phyloP scores from a whole-genome alignment of 2,113 vertebrate genomes.

The Ageneiosus marmoratus region DNA sequence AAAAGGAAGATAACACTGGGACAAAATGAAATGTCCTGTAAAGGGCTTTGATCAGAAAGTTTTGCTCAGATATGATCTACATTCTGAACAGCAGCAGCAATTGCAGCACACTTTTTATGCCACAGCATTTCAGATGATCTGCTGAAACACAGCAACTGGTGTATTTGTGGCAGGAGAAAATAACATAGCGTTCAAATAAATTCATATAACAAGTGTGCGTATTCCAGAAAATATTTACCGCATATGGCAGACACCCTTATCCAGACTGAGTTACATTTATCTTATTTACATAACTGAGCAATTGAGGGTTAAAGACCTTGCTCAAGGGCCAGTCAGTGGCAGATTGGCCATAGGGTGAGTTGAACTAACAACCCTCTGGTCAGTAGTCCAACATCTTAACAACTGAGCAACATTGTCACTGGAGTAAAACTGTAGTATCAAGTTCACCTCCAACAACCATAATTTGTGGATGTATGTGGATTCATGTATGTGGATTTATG shows the following conservation, averaged over 20 bases:
- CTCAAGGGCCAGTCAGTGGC: too few relatives aligned
- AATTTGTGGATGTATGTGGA: neutral
- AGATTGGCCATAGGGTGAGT: too few relatives aligned
- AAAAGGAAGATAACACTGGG: constrained; percentile 13
- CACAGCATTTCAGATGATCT: neutral
- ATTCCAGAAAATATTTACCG: neutral
- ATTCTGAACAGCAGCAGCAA: constrained; percentile 5
- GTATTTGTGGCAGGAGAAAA: neutral
- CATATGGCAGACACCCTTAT: too few relatives aligned
- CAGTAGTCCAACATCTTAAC: too few relatives aligned
- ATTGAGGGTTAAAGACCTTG: too few relatives aligned
- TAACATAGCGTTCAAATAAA: neutral
- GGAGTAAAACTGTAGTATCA: too few relatives aligned
- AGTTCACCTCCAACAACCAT: neutral
- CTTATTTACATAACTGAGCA: too few relatives aligned
- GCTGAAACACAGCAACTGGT: neutral
- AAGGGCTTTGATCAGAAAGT: constrained; percentile 21
- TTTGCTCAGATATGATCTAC: constrained; percentile 15
- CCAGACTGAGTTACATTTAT: too few relatives aligned
- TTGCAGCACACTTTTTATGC: neutral
- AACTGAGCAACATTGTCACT: too few relatives aligned
- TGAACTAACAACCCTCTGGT: too few relatives aligned
- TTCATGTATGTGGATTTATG: too few relatives aligned
- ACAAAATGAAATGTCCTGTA: constrained; percentile 21
- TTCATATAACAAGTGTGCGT: neutral